These are phyloP conservation scores for Heterocephalus glaber DNA, from an alignment of 2,113 vertebrate genomes.

Conservation along the genomic window DNA sequence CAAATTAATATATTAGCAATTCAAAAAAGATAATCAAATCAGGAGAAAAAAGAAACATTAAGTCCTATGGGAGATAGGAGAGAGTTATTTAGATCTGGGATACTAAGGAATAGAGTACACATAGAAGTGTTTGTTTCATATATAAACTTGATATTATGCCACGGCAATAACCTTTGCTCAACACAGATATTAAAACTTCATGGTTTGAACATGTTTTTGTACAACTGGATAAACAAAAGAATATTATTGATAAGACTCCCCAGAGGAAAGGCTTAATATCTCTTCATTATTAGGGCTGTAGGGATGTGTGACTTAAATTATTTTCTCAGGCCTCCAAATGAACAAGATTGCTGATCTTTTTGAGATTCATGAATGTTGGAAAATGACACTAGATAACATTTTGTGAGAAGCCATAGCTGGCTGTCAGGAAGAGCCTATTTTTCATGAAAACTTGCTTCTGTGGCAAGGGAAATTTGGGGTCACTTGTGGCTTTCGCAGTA, in stretches of 20 bases:
- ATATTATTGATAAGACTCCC: constrained; percentile 74
- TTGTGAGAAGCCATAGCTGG: neutral
- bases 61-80: neutral
- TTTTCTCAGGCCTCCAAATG: neutral
- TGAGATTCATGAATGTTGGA: neutral
- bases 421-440: neutral
- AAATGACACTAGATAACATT: neutral
- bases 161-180: constrained; percentile 66
- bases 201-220: constrained; percentile 74
- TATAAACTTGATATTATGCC: neutral
- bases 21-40: constrained; percentile 57
- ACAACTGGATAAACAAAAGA: constrained; percentile 77
- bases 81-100: neutral
- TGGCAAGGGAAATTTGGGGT: neutral
- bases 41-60: neutral
- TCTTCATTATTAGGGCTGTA: constrained; percentile 63
- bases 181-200: constrained; percentile 72
- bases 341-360: constrained; percentile 10
- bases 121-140: constrained; percentile 48
- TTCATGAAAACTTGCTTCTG: neutral
- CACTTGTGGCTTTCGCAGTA: neutral
- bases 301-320: constrained; percentile 50
- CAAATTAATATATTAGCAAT: constrained; percentile 35
- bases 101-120: neutral
- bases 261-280: constrained; percentile 67